phyloP scores from a whole-genome alignment of 2,888 invertebrate genomes.

The Eudemis profundana region DNA sequence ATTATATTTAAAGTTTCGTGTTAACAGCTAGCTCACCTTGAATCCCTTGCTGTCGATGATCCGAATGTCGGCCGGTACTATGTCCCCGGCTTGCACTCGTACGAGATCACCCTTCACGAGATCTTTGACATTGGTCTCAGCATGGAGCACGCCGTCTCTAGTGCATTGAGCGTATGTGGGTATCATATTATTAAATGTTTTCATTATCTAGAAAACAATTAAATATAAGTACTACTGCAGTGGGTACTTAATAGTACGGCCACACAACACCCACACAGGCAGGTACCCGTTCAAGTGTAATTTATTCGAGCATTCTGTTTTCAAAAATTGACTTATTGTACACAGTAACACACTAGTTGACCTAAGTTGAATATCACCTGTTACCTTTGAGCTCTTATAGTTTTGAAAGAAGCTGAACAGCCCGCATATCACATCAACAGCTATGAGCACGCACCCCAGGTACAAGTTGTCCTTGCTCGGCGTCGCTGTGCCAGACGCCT shows the following conservation, averaged over 20 bases:
- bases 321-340: no score
- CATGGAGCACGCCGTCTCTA: conserved; percentile 92
- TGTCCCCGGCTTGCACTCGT: conserved; percentile 95
- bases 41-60: conserved; percentile 97
- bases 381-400: conserved; percentile 94
- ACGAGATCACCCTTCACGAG: conserved; percentile 97
- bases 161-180: conserved; percentile 95
- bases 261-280: no score
- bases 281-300: no score
- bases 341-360: no score
- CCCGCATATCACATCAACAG: conserved; percentile 97
- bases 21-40: conserved; percentile 74
- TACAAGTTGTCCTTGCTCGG: conserved; percentile 97
- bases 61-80: conserved; percentile 98
- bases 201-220: conserved; percentile 92
- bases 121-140: conserved; percentile 93
- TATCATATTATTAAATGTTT: conserved; percentile 98
- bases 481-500: conserved; percentile 93
- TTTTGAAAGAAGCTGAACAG: conserved; percentile 99
- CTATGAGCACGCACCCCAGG: conserved; percentile 96
- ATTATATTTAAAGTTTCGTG: no score
- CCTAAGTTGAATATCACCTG: no score
- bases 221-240: conserved; percentile 21
- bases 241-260: no score
- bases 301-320: no score